Conservation (phyloP, 1,140 invertebrate genomes). For the Drosophila miranda region DNA sequence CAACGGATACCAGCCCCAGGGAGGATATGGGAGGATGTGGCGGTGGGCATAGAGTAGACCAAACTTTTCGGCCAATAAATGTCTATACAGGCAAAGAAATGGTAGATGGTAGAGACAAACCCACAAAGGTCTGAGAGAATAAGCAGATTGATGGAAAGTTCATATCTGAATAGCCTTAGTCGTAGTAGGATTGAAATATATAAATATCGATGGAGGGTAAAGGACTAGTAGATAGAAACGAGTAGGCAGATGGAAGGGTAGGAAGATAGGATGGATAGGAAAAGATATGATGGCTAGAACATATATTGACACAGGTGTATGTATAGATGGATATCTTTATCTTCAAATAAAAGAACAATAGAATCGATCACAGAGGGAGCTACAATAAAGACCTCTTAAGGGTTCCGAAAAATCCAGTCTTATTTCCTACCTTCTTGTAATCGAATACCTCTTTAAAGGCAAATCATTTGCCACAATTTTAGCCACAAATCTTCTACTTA, state of each 20-base stretch:
- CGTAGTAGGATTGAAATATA: constrained; percentile 25
- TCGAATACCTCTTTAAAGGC: neutral
- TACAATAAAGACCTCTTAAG: no score
- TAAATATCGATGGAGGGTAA: constrained; percentile 7
- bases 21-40: constrained; percentile 25
- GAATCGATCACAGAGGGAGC: no score
- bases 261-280: neutral
- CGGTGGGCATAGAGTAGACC: constrained; percentile 33
- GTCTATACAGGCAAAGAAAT: constrained; percentile 57
- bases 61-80: constrained; percentile 76
- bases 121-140: constrained; percentile 17
- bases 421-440: no score
- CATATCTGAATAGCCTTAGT: no score
- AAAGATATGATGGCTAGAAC: no score
- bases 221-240: constrained; percentile 9
- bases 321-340: no score
- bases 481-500: constrained; percentile 16
- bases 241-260: constrained; percentile 23
- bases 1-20: constrained; percentile 34
- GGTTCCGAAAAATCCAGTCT: no score
- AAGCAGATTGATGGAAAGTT: constrained; percentile 32
- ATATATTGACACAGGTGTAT: no score
- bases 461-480: neutral
- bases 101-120: neutral
- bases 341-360: no score